These are phyloP conservation scores for Drosophila setosimentum DNA, from an alignment of 2,888 invertebrate species.

Conservation along the genomic window DNA sequence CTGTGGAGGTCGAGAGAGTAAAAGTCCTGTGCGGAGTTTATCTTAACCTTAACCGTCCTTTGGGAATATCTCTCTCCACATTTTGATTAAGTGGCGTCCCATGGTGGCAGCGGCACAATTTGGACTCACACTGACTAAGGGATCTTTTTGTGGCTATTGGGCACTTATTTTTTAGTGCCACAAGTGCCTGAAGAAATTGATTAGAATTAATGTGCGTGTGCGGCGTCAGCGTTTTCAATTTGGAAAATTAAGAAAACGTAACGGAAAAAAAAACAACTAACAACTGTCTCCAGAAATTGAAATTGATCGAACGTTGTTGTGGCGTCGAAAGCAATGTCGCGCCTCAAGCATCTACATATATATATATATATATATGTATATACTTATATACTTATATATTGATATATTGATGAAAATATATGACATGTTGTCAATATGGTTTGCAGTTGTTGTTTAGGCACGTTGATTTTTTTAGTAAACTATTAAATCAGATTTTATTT, in stretches of 20 bases:
- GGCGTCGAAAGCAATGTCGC: constrained; percentile 44
- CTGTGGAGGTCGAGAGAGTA: constrained; percentile 34
- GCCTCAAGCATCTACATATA: constrained; percentile 13
- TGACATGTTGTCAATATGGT: constrained; percentile 44
- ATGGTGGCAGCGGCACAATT: constrained; percentile 38
- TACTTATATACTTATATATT: constrained; percentile 3
- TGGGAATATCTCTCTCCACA: constrained; percentile 21
- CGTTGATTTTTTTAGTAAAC: not conserved
- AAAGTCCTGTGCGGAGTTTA: constrained; percentile 40
- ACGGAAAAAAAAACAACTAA: constrained; percentile 5
- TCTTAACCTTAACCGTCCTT: constrained; percentile 33
- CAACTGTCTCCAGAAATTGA: constrained; percentile 29
- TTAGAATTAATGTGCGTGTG: constrained; percentile 75
- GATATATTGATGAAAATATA: constrained; percentile 46
- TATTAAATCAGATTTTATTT: constrained; percentile 9
- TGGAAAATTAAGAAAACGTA: constrained; percentile 49
- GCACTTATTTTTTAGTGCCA: constrained; percentile 63
- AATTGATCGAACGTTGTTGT: constrained; percentile 50
- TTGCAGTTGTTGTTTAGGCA: constrained; percentile 16
- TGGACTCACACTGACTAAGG: constrained; percentile 1
- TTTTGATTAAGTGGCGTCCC: constrained; percentile 70
- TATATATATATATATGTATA: not conserved
- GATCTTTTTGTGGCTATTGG: constrained; percentile 22
- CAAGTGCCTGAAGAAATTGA: constrained; percentile 67
- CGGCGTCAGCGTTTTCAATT: constrained; percentile 63